Evolutionary conservation across 2,113 vertebrate genomes (phyloP), one percentile per base, ranked within the genome.

Genomic region (Halichoeres trimaculatus): DNA sequence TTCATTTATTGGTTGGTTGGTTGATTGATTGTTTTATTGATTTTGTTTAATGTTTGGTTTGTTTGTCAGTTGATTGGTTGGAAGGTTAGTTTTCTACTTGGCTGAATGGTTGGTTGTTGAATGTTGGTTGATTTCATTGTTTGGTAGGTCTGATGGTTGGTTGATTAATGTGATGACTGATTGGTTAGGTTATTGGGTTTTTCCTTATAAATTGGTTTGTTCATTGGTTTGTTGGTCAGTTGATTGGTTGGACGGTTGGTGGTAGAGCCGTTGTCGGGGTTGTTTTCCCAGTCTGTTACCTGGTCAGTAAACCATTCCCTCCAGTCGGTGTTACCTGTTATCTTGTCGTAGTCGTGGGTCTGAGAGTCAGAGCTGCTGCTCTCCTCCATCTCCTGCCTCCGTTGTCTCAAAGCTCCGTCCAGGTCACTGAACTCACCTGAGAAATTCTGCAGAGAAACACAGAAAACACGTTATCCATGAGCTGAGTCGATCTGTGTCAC

Each of bases 301-400:
- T 7, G 40, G 59, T 10, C 0, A 16, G 4, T 14, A 5, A 3
- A 16, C 7, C 5, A 17, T 5, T 1, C 51, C 19, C 17, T 17
- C 4, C 10, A 2, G 17, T 36, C 16, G 36, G 1, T 3, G 22
- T 10, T 80, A 99, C 97, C 96, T 90, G 94, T 85, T 3, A 94
- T 94, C 85, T 95, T 96, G 57, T 97, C 93, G 0, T 94, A 92
- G 71, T 97, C 96, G 1, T 94, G 95, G 2, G 94, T 95, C 80
- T 96, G 96, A 10, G 95, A 98, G 41, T 96, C 96, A 13, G 96
- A 97, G 76, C 96, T 98, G 90, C 96, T 99, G 80, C 95, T 97
- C 57, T 96, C 96, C 81, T 95, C 96, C 78, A 94, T 86, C 35
- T 94, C 95, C 78, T 92, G 92, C 63, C 94, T 92, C 53, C 91